Base-by-base conservation (phyloP, 2,888 invertebrate species). In the Chesias legatella region DNA sequence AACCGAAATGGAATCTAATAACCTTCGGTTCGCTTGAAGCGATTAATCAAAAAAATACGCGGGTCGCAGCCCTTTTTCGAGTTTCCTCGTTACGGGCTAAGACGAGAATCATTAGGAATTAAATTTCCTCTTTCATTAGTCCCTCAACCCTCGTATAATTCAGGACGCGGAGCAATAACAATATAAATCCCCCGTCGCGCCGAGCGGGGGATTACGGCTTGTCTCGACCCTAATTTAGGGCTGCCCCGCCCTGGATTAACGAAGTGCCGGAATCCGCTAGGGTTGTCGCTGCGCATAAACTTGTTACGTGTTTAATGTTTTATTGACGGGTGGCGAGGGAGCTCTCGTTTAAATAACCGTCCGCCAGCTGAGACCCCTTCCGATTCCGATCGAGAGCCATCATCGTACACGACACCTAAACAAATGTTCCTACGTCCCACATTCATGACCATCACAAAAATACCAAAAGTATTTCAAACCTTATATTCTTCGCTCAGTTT, bases 71-170 rank as follows among this genome's bases (percentile, higher is more conserved):
- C 84, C 83, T 83, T 85, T 88, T 85, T 83, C 80, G 79, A 83
- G 83, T 84, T 83, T 82, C 85, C 86, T 86, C 86, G 86, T 88
- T 88, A 88, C 85, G 80, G 82, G 75, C 86, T 86, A 85, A 86
- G 88, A 88, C 85, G 88, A 82, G 85, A 86, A 88, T 88, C 88
- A 88, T 88, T 88, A 88, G 85, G 88, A 86, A 86, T 88, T 88
- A 88, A 88, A 88, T 88, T 86, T 88, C 86, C 88, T 86, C 86
- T 88, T 88, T 88, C 86, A 88, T 88, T 88, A 88, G 88, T 88
- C 88, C 86, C 88, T 85, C 86, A 86, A 86, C 86, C 88, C 86
- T 88, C 88, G 86, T 86, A 86, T 86, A 86, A 86, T 85, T 85
- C 88, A 84, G 88, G 86, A 88, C 86, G 82, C 84, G 78, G 81